Evolutionary conservation across 2,113 vertebrate species (phyloP), one percentile per base, ranked within the genome.

Genomic region (Orthonyx spaldingii): DNA sequence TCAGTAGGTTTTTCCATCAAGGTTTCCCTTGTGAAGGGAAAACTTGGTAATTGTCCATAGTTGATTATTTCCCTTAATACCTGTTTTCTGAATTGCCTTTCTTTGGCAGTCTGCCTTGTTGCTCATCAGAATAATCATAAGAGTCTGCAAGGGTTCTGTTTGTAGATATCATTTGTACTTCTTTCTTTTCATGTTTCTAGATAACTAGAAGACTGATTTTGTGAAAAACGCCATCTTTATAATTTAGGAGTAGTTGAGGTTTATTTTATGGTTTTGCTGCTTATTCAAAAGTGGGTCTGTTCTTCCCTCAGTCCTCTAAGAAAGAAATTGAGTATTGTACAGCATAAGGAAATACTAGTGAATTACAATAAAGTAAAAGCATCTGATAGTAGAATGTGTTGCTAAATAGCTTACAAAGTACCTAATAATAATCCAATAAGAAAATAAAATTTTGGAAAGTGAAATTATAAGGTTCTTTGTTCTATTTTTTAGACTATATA

Each of bases 401-500:
- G 71, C 27, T 84, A 2, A 91, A 39, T 69, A 87, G 22, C 17
- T 86, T 88, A 8, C 4, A 10, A 83, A 59, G 35, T 89, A 76
- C 35, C 33, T 76, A 41, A 63, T 53, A 76, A 65, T 82, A 52
- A 78, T 84, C 6, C 37, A 77, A 1, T 77, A 46, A 70, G 49
- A 79, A 84, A 88, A 60, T 33, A 41, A 84, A 82, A 16, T 65
- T n/a, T 94, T 5, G 46, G 37, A 68, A 83, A 90, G 30, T 63
- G 42, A 77, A 93, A 87, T 82, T 41, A 63, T 16, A 49, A 64
- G 11, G 20, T 61, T 92, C 18, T 77, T 50, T 95, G 49, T 97
- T 97, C 95, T 97, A 4, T 90, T 97, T 96, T 97, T 96, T 98
- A 99, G 99, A 99, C 98, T 99, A 99, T 95, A 99, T 99, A 97